Conservation (phyloP, 2,797 vertebrate species). For the Urocyon cinereoargenteus region DNA sequence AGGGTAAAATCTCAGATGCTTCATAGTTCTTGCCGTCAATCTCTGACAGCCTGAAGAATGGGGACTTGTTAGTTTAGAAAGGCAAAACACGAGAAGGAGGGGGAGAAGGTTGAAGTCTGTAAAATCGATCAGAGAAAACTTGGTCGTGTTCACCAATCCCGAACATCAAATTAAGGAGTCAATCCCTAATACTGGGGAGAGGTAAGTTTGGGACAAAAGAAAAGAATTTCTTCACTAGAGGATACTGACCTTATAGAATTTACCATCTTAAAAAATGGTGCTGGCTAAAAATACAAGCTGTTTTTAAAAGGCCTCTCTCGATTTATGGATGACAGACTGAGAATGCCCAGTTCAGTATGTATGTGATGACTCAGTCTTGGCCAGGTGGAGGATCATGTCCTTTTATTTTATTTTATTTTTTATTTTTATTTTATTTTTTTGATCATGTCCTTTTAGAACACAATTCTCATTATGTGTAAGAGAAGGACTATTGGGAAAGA, state of each 20-base stretch:
- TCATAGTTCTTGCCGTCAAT: slow-evolving; percentile 28
- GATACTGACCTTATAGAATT: not conserved
- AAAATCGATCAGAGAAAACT: not conserved
- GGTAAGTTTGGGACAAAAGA: not conserved
- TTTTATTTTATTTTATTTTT: too few relatives aligned
- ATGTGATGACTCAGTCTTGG: not conserved
- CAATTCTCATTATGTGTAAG: not conserved
- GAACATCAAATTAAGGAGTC: not conserved
- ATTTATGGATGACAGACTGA: not conserved
- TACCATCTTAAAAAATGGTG: not conserved
- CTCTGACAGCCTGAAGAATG: not conserved
- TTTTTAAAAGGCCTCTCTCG: not conserved
- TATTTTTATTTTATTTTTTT: too few relatives aligned
- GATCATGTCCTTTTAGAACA: not conserved
- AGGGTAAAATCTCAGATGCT: not conserved
- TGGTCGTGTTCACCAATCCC: not conserved
- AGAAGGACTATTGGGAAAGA: not conserved
- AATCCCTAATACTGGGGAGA: not conserved
- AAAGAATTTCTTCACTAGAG: not conserved
- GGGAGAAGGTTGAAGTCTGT: not conserved
- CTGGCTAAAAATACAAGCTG: slow-evolving; percentile 20
- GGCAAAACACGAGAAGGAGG: not conserved
- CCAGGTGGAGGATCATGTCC: not conserved
- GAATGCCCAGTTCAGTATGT: not conserved
- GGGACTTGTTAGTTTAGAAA: slow-evolving; percentile 44